Base-by-base conservation (phyloP, 2,797 vertebrate species). In the Triplophysa yarkandensis region DNA sequence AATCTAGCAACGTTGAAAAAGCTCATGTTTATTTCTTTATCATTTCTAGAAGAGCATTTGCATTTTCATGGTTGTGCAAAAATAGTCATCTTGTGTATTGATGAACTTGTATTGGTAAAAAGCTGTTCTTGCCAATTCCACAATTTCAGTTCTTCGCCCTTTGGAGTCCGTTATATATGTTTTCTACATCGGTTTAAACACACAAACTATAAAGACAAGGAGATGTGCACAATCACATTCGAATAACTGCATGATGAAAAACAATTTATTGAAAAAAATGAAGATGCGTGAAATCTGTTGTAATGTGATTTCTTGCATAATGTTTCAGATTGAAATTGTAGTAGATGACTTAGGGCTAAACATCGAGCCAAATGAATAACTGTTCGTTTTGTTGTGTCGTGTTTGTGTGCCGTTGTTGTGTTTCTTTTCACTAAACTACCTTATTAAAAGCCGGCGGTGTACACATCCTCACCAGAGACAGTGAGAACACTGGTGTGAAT, bases 221-320 rank as follows among this genome's bases (percentile, higher is more conserved):
- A 74, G 52, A 64, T 77, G 80, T 79, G 83, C 64, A 68, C 62
- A 65, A 64, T 81, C 72, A 77, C 75, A 54, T 87, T 7, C 86
- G 88, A 86, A 48, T 84, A 87, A 86, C 28, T 90, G 91, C 91
- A 92, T 93, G 91, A 88, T 4, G 9, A 86, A 87, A 83, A 81
- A 88, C 81, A 48, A 72, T 76, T 83, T 70, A 77, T 81, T 9
- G 13, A 76, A 65, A 67, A 83, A 73, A 41, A 80, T 43, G 82
- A 74, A 84, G 83, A 78, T 58, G 44, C 50, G 54, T 85, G 54
- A 69, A 70, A 82, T 87, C 82, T 83, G 80, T 89, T 73, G 85
- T 91, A 84, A 88, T 79, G 87, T 90, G 85, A 81, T 84, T 81
- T 72, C 80, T 88, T 85, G 87, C 84, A 85, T 86, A 81, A 71